Base-by-base conservation (phyloP, 1,140 invertebrate genomes). In the Lepidurus couesii region DNA sequence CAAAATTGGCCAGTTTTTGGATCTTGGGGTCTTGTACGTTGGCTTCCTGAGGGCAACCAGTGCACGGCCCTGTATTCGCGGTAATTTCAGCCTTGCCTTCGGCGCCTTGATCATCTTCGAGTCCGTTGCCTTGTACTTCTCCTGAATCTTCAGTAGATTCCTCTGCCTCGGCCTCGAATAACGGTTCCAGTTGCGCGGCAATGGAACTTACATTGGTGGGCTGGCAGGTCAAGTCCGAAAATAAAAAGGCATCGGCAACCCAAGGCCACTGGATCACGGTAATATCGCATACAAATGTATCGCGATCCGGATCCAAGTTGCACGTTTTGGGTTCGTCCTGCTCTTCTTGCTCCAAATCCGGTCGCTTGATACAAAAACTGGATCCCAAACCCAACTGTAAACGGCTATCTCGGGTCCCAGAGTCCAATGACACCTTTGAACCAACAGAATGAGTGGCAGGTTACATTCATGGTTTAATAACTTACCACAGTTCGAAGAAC, bases 21-120 rank as follows among this genome's bases (percentile, higher is more conserved):
- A 82, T 80, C 44, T 83, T 81, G 6, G 44, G n/a, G 75, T 81
- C 79, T 42, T 81, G 75, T 13, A 77, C 42, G 73, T 82, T 79
- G 5, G 80, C 79, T 7, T 82, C 81, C 13, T 11, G 16, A 4
- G 80, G 73, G 77, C 82, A 83, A 24, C 82, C 82, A 10, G 76
- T 5, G 44, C 82, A 83, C 1, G 80, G 75, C 8, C 80, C 78
- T 44, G 47, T 77, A 5, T 78, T 47, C 13, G 77, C 77, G 34
- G 3, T 34, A 34, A 8, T 78, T 77, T 44, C 80, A 74, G 26
- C 1, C 0, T n/a, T 34, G 34, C 34, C 34, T 34, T 34, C 34
- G 34, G 34, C 34, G 2, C 3, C 34, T 34, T 26, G 26, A 26
- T 89, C 88, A 75, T 88, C 88, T 10, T 86, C 87, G 34, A 87